These are phyloP conservation scores for Polydesmus complanatus DNA, from an alignment of 2,888 invertebrate genomes.

Conservation along the genomic window DNA sequence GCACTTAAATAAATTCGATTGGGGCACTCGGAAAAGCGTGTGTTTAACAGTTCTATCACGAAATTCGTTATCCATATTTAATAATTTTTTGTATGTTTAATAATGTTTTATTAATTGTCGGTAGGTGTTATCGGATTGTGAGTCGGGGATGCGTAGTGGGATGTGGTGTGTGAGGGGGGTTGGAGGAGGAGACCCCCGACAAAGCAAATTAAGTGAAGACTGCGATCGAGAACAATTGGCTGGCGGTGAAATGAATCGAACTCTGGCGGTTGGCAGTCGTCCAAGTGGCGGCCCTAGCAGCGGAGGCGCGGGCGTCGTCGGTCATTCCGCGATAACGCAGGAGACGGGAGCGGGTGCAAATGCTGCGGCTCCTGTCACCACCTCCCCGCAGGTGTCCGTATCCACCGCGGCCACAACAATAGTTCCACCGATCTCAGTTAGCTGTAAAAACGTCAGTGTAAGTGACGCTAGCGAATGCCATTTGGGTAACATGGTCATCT, in stretches of 20 bases:
- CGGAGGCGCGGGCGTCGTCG: not conserved
- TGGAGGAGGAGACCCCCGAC: not conserved
- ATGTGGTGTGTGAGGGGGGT: not conserved
- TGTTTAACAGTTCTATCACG: not conserved
- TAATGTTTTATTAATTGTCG: no score
- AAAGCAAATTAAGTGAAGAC: not conserved
- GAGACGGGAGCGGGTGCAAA: not conserved
- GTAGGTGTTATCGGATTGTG: no score
- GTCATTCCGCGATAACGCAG: no score
- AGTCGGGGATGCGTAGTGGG: not conserved
- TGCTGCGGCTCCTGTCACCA: not conserved
- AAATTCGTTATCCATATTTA: no score
- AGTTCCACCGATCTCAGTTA: no score
- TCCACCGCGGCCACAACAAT: no score
- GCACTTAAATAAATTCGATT: no score
- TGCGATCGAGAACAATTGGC: not conserved
- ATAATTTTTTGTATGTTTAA: no score
- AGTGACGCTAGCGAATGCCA: conserved; percentile 1
- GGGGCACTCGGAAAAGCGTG: not conserved
- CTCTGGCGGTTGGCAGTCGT: not conserved
- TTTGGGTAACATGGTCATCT: conserved; percentile 1
- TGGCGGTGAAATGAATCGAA: not conserved
- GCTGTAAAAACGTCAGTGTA: no score
- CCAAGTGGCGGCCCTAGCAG: not conserved
- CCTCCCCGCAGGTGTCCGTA: no score